phyloP scores from a whole-genome alignment of 1,140 invertebrate species.

The Lysiphlebus fabarum region DNA sequence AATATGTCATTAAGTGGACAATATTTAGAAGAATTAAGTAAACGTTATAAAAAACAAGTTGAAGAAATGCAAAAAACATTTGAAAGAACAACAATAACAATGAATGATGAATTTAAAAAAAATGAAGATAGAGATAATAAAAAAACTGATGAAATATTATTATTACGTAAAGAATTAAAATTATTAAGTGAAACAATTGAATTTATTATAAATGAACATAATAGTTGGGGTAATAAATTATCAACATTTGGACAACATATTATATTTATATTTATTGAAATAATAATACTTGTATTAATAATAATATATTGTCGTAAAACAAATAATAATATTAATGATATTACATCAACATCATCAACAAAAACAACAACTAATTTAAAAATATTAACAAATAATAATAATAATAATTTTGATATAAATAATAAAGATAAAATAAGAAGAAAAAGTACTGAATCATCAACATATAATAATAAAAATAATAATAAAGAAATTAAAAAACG shows the following conservation, averaged over 20 bases:
- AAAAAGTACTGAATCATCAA: constrained; percentile 39
- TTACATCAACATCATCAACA: constrained; percentile 20
- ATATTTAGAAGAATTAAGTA: constrained; percentile 91
- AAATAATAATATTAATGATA: constrained; percentile 31
- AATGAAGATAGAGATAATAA: constrained; percentile 68
- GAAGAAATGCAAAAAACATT: constrained; percentile 89
- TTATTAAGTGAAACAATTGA: constrained; percentile 59
- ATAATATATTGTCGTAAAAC: constrained; percentile 52
- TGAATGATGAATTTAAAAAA: constrained; percentile 71
- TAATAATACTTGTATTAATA: constrained; percentile 54
- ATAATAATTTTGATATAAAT: too few species aligned
- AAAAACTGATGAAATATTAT: constrained; percentile 62
- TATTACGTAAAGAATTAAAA: constrained; percentile 61
- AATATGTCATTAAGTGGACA: constrained; percentile 95
- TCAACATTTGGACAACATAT: constrained; percentile 59
- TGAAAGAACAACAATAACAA: constrained; percentile 72
- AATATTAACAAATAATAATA: neutral
- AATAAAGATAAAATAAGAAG: constrained; percentile 22
- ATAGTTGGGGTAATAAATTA: constrained; percentile 62
- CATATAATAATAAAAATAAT: constrained; percentile 32
- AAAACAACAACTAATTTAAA: neutral
- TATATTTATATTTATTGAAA: constrained; percentile 55
- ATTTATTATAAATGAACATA: constrained; percentile 61
- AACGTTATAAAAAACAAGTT: constrained; percentile 92
- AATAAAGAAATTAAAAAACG: constrained; percentile 56